Conservation (phyloP, 2,797 vertebrate genomes). For the Yasuhikotakia modesta region DNA sequence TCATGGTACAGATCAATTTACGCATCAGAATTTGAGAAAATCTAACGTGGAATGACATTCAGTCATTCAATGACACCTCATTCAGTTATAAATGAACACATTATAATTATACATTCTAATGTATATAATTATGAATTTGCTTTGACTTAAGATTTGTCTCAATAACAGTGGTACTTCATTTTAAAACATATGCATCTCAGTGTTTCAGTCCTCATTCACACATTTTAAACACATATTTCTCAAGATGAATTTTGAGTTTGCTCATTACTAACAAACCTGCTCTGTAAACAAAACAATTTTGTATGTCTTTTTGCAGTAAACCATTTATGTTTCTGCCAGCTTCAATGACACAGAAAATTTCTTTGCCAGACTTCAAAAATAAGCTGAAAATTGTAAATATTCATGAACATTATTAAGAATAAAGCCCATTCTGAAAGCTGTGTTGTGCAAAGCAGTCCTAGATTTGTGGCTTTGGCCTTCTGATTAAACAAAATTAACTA, state of each 20-base stretch:
- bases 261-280: background rate
- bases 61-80: too few species aligned
- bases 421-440: background rate
- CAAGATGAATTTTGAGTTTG: background rate
- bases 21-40: background rate
- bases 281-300: background rate
- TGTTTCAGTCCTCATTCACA: background rate
- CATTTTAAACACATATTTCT: background rate
- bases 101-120: too few species aligned
- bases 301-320: background rate
- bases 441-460: background rate
- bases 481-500: constrained; percentile 34
- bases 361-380: background rate
- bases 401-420: background rate
- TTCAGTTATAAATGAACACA: too few species aligned
- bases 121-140: too few species aligned
- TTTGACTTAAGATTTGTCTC: too few species aligned
- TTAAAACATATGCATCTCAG: background rate
- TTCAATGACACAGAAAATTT: background rate
- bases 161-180: background rate
- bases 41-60: background rate
- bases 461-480: constrained; percentile 19
- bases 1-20: background rate
- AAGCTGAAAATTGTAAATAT: background rate
- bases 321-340: background rate